Conservation (phyloP, 2,113 vertebrate genomes). For the Neolamprologus tretocephalus region DNA sequence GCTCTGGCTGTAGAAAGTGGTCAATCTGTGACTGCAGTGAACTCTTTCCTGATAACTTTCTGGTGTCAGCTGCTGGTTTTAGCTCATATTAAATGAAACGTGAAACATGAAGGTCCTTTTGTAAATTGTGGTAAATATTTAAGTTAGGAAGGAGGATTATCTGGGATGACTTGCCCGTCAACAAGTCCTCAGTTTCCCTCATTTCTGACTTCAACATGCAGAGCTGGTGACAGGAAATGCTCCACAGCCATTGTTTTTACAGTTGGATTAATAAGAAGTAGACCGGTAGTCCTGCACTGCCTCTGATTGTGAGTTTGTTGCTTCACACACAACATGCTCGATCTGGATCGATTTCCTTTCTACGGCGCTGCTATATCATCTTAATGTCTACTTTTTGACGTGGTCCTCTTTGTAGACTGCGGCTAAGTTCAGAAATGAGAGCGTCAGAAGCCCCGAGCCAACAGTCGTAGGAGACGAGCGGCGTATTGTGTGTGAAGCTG, state of each 20-base stretch:
- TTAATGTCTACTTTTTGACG: background rate
- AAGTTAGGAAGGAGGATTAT: background rate
- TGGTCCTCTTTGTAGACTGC: background rate
- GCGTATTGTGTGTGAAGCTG: background rate
- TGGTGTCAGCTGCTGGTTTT: background rate
- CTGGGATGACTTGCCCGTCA: background rate
- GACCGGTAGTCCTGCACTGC: background rate
- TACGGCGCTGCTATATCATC: background rate
- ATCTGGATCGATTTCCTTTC: background rate
- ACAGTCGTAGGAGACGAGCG: background rate
- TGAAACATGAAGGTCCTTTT: background rate
- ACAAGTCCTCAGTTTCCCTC: background rate
- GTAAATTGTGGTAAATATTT: background rate
- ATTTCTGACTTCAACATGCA: background rate
- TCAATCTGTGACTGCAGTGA: background rate
- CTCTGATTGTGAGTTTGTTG: background rate
- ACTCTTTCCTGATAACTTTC: background rate
- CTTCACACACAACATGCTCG: background rate
- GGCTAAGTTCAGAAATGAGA: background rate
- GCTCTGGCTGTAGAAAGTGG: background rate
- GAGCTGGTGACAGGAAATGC: background rate
- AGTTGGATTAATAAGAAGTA: background rate
- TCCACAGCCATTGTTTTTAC: background rate
- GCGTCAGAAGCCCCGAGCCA: background rate
- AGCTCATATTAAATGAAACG: background rate